phyloP scores from a whole-genome alignment of 1,140 invertebrate species.

The Drosophila busckii region DNA sequence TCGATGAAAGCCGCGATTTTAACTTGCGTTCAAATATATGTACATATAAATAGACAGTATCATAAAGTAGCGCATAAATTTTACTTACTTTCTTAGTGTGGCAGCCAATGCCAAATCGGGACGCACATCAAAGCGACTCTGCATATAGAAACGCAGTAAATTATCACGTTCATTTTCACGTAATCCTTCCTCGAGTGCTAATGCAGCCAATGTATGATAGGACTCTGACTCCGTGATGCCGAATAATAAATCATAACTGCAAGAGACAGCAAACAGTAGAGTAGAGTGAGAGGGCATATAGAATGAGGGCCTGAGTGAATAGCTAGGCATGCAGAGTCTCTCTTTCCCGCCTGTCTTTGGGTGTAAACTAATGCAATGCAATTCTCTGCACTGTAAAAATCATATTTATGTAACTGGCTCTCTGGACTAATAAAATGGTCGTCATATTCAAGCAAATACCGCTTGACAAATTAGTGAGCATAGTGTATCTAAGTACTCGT shows the following conservation, averaged over 20 bases:
- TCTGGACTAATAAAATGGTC: no score
- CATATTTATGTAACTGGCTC: no score
- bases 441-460: no score
- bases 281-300: conserved; percentile 3
- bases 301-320: background rate
- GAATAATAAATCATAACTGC: conserved; percentile 91
- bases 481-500: no score
- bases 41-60: conserved; percentile 37
- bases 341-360: conserved; percentile 20
- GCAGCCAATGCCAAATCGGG: conserved; percentile 83
- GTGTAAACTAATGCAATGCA: conserved; percentile 7
- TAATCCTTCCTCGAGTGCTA: conserved; percentile 88
- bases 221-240: conserved; percentile 94
- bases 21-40: conserved; percentile 34
- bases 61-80: conserved; percentile 77
- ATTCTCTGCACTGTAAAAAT: conserved; percentile 24
- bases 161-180: conserved; percentile 87
- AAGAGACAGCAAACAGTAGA: conserved; percentile 39
- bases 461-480: background rate
- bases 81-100: conserved; percentile 84
- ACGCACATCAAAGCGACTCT: conserved; percentile 83
- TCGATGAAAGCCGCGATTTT: background rate
- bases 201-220: conserved; percentile 85
- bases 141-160: conserved; percentile 87
- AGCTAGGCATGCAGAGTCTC: conserved; percentile 30